Conservation (phyloP, 2,113 vertebrate species). For the Corythornis cristatus region DNA sequence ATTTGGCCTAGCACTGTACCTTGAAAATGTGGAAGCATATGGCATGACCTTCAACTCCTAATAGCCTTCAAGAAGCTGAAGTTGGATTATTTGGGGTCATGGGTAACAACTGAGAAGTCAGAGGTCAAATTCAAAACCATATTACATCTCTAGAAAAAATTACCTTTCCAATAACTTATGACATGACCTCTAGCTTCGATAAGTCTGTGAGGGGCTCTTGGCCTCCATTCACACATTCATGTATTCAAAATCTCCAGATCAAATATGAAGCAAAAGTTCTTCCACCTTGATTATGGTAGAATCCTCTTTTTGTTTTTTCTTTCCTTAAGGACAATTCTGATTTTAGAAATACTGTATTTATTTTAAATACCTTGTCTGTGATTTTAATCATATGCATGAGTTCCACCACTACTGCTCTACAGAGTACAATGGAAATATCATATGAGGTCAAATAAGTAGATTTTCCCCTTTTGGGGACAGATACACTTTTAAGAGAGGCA, state of each 20-base stretch:
- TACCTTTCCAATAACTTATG: slow-evolving; percentile 44
- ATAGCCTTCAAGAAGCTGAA: slow-evolving; percentile 50
- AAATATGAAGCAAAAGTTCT: not conserved
- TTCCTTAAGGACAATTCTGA: not conserved
- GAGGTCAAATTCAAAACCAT: slow-evolving; percentile 61
- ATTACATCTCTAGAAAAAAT: slow-evolving; percentile 53
- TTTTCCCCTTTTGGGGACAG: slow-evolving; percentile 38
- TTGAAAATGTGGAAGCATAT: slow-evolving; percentile 37
- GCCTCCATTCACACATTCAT: slow-evolving; percentile 55
- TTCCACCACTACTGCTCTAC: not conserved
- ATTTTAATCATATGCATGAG: slow-evolving; percentile 36
- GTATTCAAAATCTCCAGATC: slow-evolving; percentile 42
- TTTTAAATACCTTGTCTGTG: not conserved
- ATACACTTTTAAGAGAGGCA: slow-evolving; percentile 10
- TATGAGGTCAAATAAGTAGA: not conserved
- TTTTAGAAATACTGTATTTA: not conserved
- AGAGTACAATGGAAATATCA: not conserved
- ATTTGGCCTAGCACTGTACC: slow-evolving; percentile 54
- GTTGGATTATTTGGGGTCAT: slow-evolving; percentile 50
- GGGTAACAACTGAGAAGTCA: slow-evolving; percentile 36
- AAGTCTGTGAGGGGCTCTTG: slow-evolving; percentile 27
- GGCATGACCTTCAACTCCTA: slow-evolving; percentile 50
- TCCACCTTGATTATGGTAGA: not conserved
- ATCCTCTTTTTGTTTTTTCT: not conserved
- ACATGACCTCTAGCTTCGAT: slow-evolving; percentile 29